A percentile compares a stretch with the other conserved stretches of the same genome.
Evolutionary conservation across 2,797 vertebrate species (phyloP).

Genomic region (Xenopus petersii): DNA sequence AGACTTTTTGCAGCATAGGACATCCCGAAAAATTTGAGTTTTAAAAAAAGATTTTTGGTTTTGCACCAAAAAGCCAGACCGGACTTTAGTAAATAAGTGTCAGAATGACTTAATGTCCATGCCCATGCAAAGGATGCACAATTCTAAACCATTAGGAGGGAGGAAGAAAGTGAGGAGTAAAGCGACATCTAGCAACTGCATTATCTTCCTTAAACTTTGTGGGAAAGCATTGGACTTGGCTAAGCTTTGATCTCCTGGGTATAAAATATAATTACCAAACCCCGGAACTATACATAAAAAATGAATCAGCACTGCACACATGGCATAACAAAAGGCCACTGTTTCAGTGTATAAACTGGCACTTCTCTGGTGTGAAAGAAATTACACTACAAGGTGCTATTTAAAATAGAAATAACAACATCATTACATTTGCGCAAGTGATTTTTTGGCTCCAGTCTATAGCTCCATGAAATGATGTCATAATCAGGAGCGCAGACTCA

Average conservation of each 20-base stretch:
- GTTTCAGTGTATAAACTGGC: slow-evolving; percentile 28
- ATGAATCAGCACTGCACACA: slow-evolving; percentile 15
- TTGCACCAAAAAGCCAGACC: too few relatives aligned
- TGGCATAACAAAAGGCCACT: slow-evolving; percentile 36
- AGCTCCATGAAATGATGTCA: slow-evolving; percentile 22
- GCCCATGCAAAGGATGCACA: too few relatives aligned
- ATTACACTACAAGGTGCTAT: slow-evolving; percentile 25
- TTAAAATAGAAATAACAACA: slow-evolving; percentile 29
- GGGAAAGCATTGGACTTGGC: slow-evolving; percentile 28
- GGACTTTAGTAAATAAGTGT: too few relatives aligned
- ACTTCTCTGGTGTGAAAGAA: slow-evolving; percentile 25
- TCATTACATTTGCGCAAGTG: slow-evolving; percentile 12
- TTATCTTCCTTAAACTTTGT: background rate
- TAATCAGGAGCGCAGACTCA: background rate
- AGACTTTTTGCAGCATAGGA: too few relatives aligned
- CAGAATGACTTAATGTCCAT: too few relatives aligned
- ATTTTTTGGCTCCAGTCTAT: slow-evolving; percentile 10
- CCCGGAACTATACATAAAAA: slow-evolving; percentile 11
- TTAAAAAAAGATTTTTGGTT: too few relatives aligned
- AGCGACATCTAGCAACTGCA: background rate
- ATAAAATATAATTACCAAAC: slow-evolving; percentile 31
- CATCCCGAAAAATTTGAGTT: too few relatives aligned
- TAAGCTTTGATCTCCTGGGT: slow-evolving; percentile 27
- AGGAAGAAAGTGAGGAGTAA: too few relatives aligned
- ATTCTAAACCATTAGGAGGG: too few relatives aligned